These are phyloP conservation scores for Orycteropus afer DNA, from an alignment of 2,113 vertebrate species.

Conservation along the genomic window DNA sequence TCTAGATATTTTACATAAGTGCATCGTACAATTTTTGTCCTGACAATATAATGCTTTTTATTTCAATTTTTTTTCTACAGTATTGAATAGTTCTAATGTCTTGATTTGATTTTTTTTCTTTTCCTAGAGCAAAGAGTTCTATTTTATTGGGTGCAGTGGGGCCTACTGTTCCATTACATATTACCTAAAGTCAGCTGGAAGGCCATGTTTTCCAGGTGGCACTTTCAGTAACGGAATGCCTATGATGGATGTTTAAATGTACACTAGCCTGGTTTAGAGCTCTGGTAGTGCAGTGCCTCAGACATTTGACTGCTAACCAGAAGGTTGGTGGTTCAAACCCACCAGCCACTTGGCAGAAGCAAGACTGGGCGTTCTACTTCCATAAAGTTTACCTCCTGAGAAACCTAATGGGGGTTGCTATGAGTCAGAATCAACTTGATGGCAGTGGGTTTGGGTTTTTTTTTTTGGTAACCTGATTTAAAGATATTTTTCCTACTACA, in stretches of 20 bases:
- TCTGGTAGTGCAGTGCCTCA: too few species aligned
- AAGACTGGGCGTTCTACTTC: too few species aligned
- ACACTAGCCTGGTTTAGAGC: background rate
- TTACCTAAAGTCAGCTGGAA: background rate
- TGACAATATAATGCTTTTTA: background rate
- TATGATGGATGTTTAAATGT: background rate
- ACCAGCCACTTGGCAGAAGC: too few species aligned
- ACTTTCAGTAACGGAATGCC: slow-evolving; percentile 61
- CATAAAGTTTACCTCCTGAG: too few species aligned
- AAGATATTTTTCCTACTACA: background rate
- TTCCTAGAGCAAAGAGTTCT: background rate
- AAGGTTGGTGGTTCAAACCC: too few species aligned
- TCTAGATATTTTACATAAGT: too few species aligned
- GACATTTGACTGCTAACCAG: too few species aligned
- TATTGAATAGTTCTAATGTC: slow-evolving; percentile 55
- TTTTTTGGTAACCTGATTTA: background rate
- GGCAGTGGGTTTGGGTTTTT: too few species aligned
- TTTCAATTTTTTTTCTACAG: background rate
- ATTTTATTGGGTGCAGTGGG: background rate
- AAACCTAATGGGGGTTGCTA: too few species aligned
- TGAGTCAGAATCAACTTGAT: too few species aligned
- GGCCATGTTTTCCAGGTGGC: background rate
- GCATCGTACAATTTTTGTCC: too few species aligned
- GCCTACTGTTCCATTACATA: background rate
- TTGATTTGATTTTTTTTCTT: background rate